phyloP scores from a whole-genome alignment of 1,140 invertebrate genomes.

The Drosophila lowei region DNA sequence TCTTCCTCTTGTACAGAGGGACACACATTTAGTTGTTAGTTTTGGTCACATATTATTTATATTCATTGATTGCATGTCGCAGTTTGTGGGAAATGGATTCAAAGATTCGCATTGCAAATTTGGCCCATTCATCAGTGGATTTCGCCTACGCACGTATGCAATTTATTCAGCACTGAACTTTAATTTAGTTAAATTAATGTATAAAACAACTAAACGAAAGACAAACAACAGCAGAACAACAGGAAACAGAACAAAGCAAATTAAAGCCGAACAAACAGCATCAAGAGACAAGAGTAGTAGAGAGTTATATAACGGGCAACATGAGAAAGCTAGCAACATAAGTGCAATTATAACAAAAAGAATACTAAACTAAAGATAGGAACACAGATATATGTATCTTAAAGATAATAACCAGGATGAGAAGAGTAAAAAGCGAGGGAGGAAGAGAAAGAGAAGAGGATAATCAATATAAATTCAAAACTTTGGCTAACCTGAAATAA shows the following conservation, averaged over 20 bases:
- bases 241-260: constrained; percentile 30
- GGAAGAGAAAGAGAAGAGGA: neutral
- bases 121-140: constrained; percentile 8
- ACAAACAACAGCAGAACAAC: constrained; percentile 11
- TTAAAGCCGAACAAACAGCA: constrained; percentile 39
- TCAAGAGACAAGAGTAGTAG: constrained; percentile 18
- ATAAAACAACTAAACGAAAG: constrained; percentile 12
- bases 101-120: constrained; percentile 7
- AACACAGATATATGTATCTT: constrained; percentile 7
- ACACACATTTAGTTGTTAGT: constrained; percentile 24
- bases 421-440: constrained; percentile 2
- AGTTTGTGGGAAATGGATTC: constrained; percentile 17
- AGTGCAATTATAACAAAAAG: constrained; percentile 66
- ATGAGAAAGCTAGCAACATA: constrained; percentile 54
- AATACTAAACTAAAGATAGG: constrained; percentile 11
- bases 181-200: constrained; percentile 59
- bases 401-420: constrained; percentile 2
- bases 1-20: constrained; percentile 25
- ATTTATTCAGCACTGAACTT: constrained; percentile 66
- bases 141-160: constrained; percentile 25
- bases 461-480: too few species aligned
- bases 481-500: too few species aligned
- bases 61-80: constrained; percentile 33
- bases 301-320: neutral
- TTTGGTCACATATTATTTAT: constrained; percentile 14